These are phyloP conservation scores for Chrysomallon squamiferum DNA, from an alignment of 1,140 invertebrate genomes.

Conservation along the genomic window DNA sequence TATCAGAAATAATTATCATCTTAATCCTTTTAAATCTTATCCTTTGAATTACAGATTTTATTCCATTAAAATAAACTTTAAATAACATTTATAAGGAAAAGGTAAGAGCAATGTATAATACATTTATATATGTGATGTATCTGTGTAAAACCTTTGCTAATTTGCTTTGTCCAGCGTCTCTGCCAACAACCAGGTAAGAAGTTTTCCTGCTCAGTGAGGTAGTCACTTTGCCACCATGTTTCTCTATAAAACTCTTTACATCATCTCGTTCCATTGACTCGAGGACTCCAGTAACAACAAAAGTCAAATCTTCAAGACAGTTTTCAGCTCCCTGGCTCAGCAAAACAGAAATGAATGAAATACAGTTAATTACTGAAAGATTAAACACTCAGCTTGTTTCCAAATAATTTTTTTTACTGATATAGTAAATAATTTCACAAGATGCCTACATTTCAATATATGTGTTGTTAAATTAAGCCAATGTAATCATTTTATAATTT, in stretches of 20 bases:
- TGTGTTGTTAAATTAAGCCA: not conserved
- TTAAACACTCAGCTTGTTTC: not conserved
- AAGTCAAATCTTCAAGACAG: slow-evolving; percentile 75
- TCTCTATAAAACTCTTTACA: slow-evolving; percentile 74
- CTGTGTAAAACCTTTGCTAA: slow-evolving; percentile 70
- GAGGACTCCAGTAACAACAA: slow-evolving; percentile 86
- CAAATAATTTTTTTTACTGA: not conserved
- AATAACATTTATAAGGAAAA: too few species aligned
- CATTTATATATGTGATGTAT: too few species aligned
- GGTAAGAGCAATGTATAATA: too few species aligned
- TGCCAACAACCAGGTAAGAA: slow-evolving; percentile 82
- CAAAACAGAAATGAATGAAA: not conserved
- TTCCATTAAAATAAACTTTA: too few species aligned
- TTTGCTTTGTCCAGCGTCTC: slow-evolving; percentile 85
- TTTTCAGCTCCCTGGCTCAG: slow-evolving; percentile 72
- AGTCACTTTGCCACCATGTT: slow-evolving; percentile 82
- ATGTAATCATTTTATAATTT: not conserved
- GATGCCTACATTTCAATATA: not conserved
- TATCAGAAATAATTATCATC: too few species aligned
- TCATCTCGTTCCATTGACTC: slow-evolving; percentile 89
- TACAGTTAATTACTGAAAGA: not conserved
- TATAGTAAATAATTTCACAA: not conserved
- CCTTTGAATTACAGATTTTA: too few species aligned
- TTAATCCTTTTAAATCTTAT: too few species aligned
- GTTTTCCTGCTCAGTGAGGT: slow-evolving; percentile 80